A percentile compares a stretch with the other conserved stretches of the same genome.
phyloP scores from a whole-genome alignment of 1,140 invertebrate species.

The Aculops lycopersici region DNA sequence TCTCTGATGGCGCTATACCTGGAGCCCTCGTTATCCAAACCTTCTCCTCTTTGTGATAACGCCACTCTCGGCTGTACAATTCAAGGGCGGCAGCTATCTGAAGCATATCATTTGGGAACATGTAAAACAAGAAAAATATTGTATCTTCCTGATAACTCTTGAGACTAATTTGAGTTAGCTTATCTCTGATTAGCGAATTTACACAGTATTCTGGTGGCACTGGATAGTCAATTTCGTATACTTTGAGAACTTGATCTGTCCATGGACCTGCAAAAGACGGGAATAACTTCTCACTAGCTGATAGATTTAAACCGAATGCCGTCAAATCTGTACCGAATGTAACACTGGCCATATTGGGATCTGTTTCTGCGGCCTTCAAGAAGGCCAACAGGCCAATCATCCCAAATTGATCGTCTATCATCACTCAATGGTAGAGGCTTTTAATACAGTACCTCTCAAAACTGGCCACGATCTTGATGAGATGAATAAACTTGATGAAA shows the following conservation, averaged over 20 bases:
- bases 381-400: slow-evolving; percentile 90
- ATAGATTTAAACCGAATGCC: slow-evolving; percentile 80
- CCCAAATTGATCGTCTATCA: slow-evolving; percentile 98
- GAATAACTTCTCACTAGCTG: slow-evolving; percentile 69
- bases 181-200: slow-evolving; percentile 27
- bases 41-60: slow-evolving; percentile 93
- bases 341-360: slow-evolving; percentile 70
- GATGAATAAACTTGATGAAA: no score
- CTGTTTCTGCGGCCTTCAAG: slow-evolving; percentile 78
- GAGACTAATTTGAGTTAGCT: slow-evolving; percentile 72
- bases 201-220: slow-evolving; percentile 96
- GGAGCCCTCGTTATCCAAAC: slow-evolving; percentile 94
- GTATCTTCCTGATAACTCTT: slow-evolving; percentile 92
- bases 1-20: slow-evolving; percentile 59
- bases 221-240: slow-evolving; percentile 88
- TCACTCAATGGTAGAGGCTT: no score
- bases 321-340: slow-evolving; percentile 88
- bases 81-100: slow-evolving; percentile 80
- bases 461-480: no score
- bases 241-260: slow-evolving; percentile 80
- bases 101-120: slow-evolving; percentile 82
- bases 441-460: no score
- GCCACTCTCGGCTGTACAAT: slow-evolving; percentile 91
- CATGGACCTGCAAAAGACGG: slow-evolving; percentile 90
- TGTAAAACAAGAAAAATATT: slow-evolving; percentile 96